These are phyloP conservation scores for Colius striatus DNA, from an alignment of 2,113 vertebrate species.

Conservation along the genomic window DNA sequence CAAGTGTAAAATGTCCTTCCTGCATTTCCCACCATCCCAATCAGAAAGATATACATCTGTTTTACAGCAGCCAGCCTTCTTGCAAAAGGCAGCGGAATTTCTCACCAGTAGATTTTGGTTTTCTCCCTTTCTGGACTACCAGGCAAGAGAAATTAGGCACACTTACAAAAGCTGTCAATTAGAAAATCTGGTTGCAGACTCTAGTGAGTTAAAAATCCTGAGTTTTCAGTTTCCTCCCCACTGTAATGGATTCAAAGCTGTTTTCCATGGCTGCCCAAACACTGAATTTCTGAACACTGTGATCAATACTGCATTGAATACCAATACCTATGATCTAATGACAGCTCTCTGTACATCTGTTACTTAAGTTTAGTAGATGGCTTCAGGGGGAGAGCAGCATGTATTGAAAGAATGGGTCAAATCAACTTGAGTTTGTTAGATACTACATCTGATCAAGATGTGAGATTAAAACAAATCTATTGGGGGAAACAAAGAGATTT, in stretches of 20 bases:
- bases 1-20: neutral
- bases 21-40: neutral
- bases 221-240: neutral
- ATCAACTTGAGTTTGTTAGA: neutral
- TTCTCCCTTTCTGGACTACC: neutral
- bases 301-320: slow-evolving; percentile 28
- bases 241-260: neutral
- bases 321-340: neutral
- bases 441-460: accelerated
- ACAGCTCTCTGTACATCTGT: neutral
- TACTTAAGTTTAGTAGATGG: neutral
- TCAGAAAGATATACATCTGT: neutral
- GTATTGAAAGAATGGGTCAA: neutral
- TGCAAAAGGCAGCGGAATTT: neutral
- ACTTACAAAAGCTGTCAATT: neutral
- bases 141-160: neutral
- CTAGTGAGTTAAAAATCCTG: neutral
- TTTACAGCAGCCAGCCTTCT: neutral
- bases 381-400: neutral
- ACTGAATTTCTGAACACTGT: slow-evolving; percentile 8
- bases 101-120: neutral
- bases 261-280: neutral
- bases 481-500: neutral
- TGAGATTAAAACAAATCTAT: neutral
- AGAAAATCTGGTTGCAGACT: neutral